Evolutionary conservation across 1,140 invertebrate species (phyloP), one percentile per base, ranked within the genome.

Genomic region (Drosophila nebulosa): DNA sequence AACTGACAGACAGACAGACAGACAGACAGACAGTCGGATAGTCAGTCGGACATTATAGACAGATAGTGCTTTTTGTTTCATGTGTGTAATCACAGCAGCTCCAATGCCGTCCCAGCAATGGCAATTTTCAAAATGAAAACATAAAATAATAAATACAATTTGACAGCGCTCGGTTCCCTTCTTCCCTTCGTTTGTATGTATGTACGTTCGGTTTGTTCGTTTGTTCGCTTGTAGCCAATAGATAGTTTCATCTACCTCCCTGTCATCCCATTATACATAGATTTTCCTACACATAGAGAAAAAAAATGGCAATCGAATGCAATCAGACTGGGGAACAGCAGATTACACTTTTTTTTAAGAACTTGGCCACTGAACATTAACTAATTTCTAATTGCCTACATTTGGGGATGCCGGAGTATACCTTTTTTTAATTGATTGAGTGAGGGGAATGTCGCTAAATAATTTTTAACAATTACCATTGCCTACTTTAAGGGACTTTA

Each of bases 51-150:
- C 68, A 67, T 64, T 77, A 86, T 85, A 51, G 80, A 86, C 79
- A 84, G 79, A 86, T 84, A 80, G 78, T 80, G 83, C 81, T 86
- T 81, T 85, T 78, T 80, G 81, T 81, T 75, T 72, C 39, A 46
- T 57, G 60, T 78, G 83, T 83, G 83, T 88, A 86, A 86, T 88
- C 81, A 86, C 83, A 72, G 78, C 70, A 66, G 64, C 39, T 46
- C 39, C 3, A 30, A 7, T n/a, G n/a, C n/a, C n/a, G n/a, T n/a
- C 26, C 5, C 7, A 64, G 73, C 68, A 63, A 64, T 81, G 74
- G 78, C 81, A 86, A 86, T 86, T 86, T 86, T 78, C 83, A 88
- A 86, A 86, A 86, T 86, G 81, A 86, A 86, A 86, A 88, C 81
- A 86, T 88, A 81, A 86, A 88, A 86, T 88, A 86, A 86, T 85